These are phyloP conservation scores for Xenops minutus DNA, from an alignment of 2,797 vertebrate species.

Conservation along the genomic window DNA sequence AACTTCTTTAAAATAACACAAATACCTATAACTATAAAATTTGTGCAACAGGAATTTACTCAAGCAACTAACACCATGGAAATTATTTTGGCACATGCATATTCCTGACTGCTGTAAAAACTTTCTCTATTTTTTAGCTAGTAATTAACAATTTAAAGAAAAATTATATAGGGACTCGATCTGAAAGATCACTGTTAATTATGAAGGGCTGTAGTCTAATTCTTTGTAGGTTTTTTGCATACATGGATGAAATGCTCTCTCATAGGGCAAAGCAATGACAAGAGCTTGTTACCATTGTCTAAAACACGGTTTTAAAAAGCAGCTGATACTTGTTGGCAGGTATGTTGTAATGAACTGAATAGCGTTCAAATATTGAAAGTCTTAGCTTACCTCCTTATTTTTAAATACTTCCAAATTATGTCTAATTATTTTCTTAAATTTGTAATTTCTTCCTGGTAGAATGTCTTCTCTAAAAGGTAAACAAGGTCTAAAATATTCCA, in stretches of 20 bases:
- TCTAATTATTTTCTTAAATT: not conserved
- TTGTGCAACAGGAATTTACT: not conserved
- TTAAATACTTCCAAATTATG: not conserved
- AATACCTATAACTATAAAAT: not conserved
- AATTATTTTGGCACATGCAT: not conserved
- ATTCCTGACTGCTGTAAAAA: not conserved
- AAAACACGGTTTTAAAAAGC: not conserved
- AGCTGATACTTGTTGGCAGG: not conserved
- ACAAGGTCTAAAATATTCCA: not conserved
- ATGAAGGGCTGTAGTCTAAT: not conserved
- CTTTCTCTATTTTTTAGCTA: not conserved
- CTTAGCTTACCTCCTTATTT: not conserved
- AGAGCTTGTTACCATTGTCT: not conserved
- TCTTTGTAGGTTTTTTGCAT: not conserved
- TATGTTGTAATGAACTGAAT: not conserved
- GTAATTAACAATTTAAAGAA: not conserved
- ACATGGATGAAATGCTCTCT: not conserved
- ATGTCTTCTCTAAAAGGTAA: not conserved
- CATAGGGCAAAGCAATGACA: not conserved
- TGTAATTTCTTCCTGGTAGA: not conserved
- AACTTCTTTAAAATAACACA: not conserved
- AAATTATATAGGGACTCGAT: not conserved
- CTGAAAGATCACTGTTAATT: not conserved
- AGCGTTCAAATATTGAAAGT: not conserved
- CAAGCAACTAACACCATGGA: not conserved